A percentile compares a stretch with the other conserved stretches of the same genome.
phyloP scores from a whole-genome alignment of 2,113 vertebrate genomes.

The Rhinolophus ferrumequinum region DNA sequence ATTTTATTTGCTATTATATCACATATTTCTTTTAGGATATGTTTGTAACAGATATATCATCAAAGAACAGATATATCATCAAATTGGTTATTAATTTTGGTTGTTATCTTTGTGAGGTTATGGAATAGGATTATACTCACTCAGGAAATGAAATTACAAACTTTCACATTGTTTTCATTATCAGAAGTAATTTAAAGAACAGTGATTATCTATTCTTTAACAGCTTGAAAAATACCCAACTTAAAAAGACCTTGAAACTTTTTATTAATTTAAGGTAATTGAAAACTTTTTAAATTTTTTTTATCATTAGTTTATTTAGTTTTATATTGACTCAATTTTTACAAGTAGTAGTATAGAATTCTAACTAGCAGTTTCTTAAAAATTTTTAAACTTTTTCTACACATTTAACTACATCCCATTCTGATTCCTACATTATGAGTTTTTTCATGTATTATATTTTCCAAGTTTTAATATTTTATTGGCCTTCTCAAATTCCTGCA shows the following conservation, averaged over 20 bases:
- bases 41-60: neutral
- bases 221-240: neutral
- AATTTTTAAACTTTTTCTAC: neutral
- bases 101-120: neutral
- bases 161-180: neutral
- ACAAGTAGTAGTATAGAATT: neutral
- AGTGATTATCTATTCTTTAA: neutral
- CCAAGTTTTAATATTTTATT: neutral
- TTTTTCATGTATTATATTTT: slow-evolving; percentile 20
- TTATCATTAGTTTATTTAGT: neutral
- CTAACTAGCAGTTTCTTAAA: neutral
- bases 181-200: neutral
- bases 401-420: neutral
- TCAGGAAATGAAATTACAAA: neutral
- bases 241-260: neutral
- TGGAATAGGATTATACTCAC: neutral
- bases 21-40: neutral
- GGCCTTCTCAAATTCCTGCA: neutral
- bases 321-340: neutral
- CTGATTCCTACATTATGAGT: neutral
- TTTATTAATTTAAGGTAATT: neutral
- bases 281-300: neutral
- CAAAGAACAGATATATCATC: neutral
- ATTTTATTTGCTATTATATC: neutral
- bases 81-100: neutral